Conservation (phyloP, 2,797 vertebrate species). For the Schizothorax lantsangensis region DNA sequence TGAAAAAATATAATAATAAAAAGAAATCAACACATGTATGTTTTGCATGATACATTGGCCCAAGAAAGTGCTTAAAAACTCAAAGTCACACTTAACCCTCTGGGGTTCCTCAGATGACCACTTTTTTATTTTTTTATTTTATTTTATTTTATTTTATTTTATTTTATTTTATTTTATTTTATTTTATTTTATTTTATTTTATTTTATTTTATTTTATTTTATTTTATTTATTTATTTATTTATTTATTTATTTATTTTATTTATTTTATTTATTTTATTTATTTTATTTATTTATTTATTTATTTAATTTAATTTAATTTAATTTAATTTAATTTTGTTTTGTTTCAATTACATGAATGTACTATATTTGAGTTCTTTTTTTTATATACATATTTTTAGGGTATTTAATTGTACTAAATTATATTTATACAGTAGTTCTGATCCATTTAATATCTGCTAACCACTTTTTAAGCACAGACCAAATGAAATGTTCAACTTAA, state of each 20-base stretch:
- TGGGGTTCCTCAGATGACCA: background rate
- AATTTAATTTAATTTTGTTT: no score
- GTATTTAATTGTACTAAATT: background rate
- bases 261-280: no score
- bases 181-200: background rate
- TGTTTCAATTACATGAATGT: background rate
- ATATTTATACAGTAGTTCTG: background rate
- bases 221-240: no score
- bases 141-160: no score
- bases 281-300: no score
- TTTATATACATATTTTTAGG: background rate
- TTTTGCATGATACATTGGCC: background rate
- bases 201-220: no score
- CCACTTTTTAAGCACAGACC: background rate
- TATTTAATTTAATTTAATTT: no score
- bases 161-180: rapidly evolving
- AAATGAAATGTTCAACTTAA: background rate
- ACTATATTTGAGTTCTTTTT: background rate
- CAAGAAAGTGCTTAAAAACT: background rate
- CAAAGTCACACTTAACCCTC: background rate
- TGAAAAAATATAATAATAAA: constrained; percentile 68
- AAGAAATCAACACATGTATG: background rate
- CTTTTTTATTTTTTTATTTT: background rate
- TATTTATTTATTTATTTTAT: no score
- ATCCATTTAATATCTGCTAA: background rate